Conservation (phyloP, 2,888 invertebrate species). For the Colletes collaris region DNA sequence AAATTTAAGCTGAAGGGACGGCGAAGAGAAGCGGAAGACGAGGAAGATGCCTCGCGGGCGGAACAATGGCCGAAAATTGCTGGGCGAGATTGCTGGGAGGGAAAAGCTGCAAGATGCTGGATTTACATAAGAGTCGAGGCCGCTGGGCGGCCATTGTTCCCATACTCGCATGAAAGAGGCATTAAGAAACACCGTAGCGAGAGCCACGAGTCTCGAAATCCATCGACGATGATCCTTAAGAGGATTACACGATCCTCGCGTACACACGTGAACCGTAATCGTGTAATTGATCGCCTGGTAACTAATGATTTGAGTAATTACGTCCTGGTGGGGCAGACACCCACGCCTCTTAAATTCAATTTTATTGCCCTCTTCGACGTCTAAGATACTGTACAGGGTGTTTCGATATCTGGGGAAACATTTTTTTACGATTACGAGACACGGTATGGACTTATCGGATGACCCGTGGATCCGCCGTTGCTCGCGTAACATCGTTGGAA, state of each 20-base stretch:
- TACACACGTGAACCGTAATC: neutral
- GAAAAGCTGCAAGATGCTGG: constrained; percentile 42
- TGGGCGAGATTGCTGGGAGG: constrained; percentile 49
- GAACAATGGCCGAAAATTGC: constrained; percentile 70
- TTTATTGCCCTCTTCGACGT: neutral
- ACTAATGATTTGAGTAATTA: neutral
- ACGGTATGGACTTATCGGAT: too few relatives aligned
- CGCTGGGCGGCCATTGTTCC: constrained; percentile 54
- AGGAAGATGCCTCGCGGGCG: constrained; percentile 42
- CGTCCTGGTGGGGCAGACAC: neutral
- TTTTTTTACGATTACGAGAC: too few relatives aligned
- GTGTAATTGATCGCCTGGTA: too few relatives aligned
- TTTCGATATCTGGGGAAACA: too few relatives aligned
- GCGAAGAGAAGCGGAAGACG: constrained; percentile 44
- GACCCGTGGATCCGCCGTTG: too few relatives aligned
- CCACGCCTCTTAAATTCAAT: neutral
- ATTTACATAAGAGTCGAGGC: constrained; percentile 58
- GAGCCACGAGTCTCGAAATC: neutral
- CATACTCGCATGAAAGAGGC: constrained; percentile 15
- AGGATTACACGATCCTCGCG: neutral
- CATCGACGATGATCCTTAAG: neutral
- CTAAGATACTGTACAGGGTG: too few relatives aligned
- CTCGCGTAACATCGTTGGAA: too few relatives aligned
- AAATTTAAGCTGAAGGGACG: neutral
- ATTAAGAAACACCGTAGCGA: neutral